Base-by-base conservation (phyloP, 92 coral and sea anemone species). In the Umimayanthus chanpuru region DNA sequence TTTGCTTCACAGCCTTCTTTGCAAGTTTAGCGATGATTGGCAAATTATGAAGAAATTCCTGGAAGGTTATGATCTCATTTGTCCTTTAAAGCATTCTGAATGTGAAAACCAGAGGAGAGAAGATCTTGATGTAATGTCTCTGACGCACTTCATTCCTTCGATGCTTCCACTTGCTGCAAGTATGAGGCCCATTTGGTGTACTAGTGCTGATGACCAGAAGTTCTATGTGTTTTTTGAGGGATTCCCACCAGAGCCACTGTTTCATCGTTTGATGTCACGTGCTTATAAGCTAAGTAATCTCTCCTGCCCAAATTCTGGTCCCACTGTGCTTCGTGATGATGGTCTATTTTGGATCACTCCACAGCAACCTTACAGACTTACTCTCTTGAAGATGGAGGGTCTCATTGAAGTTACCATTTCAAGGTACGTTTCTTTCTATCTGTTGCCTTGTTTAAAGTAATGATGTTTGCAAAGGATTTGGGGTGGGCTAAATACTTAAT, bases 71-170 rank as follows among this genome's bases (percentile, higher is more conserved):
- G 93, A 90, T 56, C 88, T 92, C 55, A 88, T 91, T 73, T 91
- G 93, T 32, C 93, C 91, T 1, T 72, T 82, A 71, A 30, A 64
- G 29, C 72, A 88, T 85, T 49, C 41, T 61, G 25, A 61, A 2
- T 2, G 9, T 61, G 23, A 55, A 16, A 80, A 56, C 40, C 25
- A 5, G n/a, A 80, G 84, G 14, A 10, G 4, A 21, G 38, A 14
- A 14, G 68, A 53, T 29, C 11, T 30, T 30, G 55, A 32, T 32
- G 36, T 32, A 32, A 23, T 61, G 26, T 61, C 68, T 23, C 26
- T 88, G 65, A 82, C 93, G 26, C 93, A 92, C 86, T 92, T 92
- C 86, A 90, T 92, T 20, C 94, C 94, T 0, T 92, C 94, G 3
- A 5, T 92, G 81, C 80, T 92, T 15, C 94, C 94, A 29, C 20